Percentiles rank a stretch among this genome's conserved stretches.
Conservation (phyloP, 2,113 vertebrate genomes). For the Cepphus grylle region DNA sequence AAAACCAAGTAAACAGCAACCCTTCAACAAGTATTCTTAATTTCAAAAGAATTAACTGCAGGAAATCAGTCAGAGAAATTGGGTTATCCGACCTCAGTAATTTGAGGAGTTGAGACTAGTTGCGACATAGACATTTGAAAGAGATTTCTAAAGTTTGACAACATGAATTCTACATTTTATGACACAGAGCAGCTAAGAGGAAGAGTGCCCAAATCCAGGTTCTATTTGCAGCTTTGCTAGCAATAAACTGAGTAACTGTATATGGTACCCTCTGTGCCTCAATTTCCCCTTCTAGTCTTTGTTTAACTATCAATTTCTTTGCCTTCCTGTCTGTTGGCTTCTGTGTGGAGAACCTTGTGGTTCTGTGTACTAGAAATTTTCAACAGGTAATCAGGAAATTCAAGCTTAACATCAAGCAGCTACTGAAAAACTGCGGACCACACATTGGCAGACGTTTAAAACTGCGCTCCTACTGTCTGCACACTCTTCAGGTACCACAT, state of each 20-base stretch:
- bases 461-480: neutral
- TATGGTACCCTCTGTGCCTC: neutral
- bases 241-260: neutral
- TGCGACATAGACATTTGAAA: neutral
- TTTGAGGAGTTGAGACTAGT: neutral
- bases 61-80: neutral
- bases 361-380: neutral
- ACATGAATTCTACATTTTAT: neutral
- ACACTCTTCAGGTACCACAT: neutral
- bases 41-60: neutral
- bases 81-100: neutral
- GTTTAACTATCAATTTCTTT: neutral
- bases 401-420: neutral
- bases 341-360: neutral
- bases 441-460: neutral
- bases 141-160: neutral
- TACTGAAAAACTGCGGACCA: neutral
- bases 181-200: neutral
- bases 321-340: neutral
- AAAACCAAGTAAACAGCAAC: neutral
- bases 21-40: neutral
- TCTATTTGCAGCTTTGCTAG: neutral
- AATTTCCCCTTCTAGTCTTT: neutral
- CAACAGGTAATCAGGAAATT: neutral
- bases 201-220: neutral